phyloP scores from a whole-genome alignment of 1,140 invertebrate species.

The Lycorma delicatula region DNA sequence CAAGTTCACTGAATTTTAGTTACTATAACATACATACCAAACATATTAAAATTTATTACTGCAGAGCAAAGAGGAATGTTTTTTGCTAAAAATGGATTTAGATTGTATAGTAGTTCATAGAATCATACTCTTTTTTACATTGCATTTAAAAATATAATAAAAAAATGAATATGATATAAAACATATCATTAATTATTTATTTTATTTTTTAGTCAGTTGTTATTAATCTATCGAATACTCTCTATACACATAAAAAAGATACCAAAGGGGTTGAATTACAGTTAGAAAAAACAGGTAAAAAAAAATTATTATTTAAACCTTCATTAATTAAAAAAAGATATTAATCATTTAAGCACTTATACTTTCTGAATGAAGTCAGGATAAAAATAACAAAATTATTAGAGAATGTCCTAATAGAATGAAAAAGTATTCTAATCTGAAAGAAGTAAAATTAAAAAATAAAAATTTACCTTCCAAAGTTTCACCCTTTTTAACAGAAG shows the following conservation, averaged over 20 bases:
- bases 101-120: neutral
- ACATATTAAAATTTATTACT: neutral
- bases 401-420: too few species aligned
- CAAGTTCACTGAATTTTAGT: too few species aligned
- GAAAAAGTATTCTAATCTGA: slow-evolving; percentile 3
- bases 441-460: too few species aligned
- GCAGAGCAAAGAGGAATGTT: neutral
- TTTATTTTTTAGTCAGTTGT: neutral
- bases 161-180: neutral
- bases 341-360: too few species aligned
- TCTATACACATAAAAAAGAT: too few species aligned
- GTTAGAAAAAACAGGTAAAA: neutral
- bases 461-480: slow-evolving; percentile 64
- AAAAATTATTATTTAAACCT: neutral
- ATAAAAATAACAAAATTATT: too few species aligned
- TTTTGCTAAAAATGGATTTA: neutral
- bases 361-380: too few species aligned
- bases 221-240: too few species aligned
- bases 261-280: neutral
- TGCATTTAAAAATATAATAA: neutral
- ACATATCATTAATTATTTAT: neutral
- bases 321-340: neutral
- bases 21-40: too few species aligned
- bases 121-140: neutral
- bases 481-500: slow-evolving; percentile 96